Conservation (phyloP, 2,113 vertebrate genomes). For the Caretta caretta region DNA sequence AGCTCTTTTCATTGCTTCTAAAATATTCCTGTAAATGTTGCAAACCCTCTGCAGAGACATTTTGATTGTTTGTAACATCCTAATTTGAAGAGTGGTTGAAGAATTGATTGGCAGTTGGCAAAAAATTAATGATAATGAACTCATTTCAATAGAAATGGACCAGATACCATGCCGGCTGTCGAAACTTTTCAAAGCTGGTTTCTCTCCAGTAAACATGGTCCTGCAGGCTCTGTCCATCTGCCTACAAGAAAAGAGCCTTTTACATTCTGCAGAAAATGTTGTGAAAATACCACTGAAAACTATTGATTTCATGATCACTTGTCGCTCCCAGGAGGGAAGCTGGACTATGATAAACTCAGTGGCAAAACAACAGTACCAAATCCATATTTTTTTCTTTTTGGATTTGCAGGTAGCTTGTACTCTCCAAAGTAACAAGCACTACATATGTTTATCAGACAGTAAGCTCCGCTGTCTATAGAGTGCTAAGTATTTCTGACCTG, state of each 20-base stretch:
- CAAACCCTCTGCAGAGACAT: conserved; percentile 28
- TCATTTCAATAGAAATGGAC: conserved; percentile 80
- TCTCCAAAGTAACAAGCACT: neutral
- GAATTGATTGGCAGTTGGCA: conserved; percentile 82
- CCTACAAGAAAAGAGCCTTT: conserved; percentile 71
- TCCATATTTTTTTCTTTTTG: neutral
- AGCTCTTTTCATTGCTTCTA: conserved; percentile 33
- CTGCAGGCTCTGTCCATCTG: conserved; percentile 82
- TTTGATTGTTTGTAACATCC: neutral
- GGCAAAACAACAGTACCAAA: neutral
- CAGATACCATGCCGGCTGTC: conserved; percentile 75
- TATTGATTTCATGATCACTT: conserved; percentile 58
- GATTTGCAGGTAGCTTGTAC: conserved; percentile 17
- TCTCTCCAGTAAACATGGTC: conserved; percentile 79
- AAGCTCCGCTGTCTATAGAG: neutral
- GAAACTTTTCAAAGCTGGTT: conserved; percentile 82
- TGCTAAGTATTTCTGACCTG: neutral
- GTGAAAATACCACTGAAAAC: conserved; percentile 68
- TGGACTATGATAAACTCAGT: neutral
- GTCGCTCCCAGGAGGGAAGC: conserved; percentile 57
- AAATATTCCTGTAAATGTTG: conserved; percentile 57
- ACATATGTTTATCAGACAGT: neutral
- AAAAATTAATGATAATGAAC: conserved; percentile 80
- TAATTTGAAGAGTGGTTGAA: conserved; percentile 78
- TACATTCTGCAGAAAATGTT: conserved; percentile 26